Evolutionary conservation across 2,797 vertebrate species (phyloP).

Genomic region (Macrochelys suwanniensis): DNA sequence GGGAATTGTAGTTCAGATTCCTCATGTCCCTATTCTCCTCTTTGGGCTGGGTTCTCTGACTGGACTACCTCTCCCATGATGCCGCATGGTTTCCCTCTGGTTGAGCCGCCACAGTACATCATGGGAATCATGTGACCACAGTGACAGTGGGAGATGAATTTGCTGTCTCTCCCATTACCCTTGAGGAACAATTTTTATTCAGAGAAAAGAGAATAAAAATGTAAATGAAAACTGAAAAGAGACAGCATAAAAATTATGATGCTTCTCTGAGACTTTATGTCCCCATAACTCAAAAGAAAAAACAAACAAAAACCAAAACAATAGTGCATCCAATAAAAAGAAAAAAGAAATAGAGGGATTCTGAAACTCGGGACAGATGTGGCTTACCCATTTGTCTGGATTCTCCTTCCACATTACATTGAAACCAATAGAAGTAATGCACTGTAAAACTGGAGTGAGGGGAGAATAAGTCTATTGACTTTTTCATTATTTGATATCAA

Average conservation of each 20-base stretch:
- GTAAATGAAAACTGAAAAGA: constrained; percentile 15
- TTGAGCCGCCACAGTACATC: neutral
- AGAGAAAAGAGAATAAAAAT: constrained; percentile 22
- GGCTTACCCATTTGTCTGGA: neutral
- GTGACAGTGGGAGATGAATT: neutral
- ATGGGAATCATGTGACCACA: neutral
- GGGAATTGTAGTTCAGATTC: neutral
- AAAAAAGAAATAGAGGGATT: neutral
- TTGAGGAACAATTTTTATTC: neutral
- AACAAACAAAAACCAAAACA: neutral
- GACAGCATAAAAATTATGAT: neutral
- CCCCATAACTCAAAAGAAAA: constrained; percentile 7
- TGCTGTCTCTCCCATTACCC: neutral
- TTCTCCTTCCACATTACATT: neutral
- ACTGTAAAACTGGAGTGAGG: neutral
- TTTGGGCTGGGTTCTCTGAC: neutral
- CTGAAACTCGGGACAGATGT: neutral
- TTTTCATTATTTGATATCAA: neutral
- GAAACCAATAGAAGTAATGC: neutral
- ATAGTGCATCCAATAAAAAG: neutral
- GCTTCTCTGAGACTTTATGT: constrained; percentile 18
- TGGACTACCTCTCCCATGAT: neutral
- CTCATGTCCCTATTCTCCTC: neutral
- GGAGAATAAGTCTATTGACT: neutral
- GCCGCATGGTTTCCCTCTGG: neutral